Evolutionary conservation across 2,888 invertebrate species (phyloP).

Genomic region (Dasysyrphus albostriatus): DNA sequence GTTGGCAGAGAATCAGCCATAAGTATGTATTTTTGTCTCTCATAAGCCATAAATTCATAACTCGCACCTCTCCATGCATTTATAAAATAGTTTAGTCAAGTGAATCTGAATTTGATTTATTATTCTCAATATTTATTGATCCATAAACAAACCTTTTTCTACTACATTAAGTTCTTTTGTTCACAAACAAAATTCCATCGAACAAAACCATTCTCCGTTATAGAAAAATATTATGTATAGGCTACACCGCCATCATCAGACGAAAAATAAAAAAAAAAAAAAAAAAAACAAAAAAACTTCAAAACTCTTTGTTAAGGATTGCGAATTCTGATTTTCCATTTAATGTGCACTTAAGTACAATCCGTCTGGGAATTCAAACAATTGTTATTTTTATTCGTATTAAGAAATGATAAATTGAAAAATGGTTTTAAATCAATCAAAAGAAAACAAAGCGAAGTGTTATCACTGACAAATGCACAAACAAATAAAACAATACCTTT

Average conservation of each 20-base stretch:
- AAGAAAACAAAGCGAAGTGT: not conserved
- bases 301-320: not conserved
- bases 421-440: slow-evolving; percentile 1
- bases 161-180: not conserved
- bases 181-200: not conserved
- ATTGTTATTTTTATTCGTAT: not conserved
- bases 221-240: not conserved
- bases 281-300: not conserved
- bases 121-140: not conserved
- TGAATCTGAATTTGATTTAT: not conserved
- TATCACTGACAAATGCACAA: not conserved
- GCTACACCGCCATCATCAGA: not conserved
- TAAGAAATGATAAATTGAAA: not conserved
- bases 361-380: not conserved
- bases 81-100: not conserved
- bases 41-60: no score
- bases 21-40: no score
- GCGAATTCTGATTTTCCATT: not conserved
- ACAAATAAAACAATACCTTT: not conserved
- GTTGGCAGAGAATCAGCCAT: no score
- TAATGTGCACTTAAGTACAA: not conserved
- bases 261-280: not conserved
- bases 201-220: not conserved
- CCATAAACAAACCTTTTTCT: not conserved
- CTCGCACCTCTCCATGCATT: no score